Evolutionary conservation across 1,140 invertebrate species (phyloP), one percentile per base, ranked within the genome.

Genomic region (Batillaria attramentaria): DNA sequence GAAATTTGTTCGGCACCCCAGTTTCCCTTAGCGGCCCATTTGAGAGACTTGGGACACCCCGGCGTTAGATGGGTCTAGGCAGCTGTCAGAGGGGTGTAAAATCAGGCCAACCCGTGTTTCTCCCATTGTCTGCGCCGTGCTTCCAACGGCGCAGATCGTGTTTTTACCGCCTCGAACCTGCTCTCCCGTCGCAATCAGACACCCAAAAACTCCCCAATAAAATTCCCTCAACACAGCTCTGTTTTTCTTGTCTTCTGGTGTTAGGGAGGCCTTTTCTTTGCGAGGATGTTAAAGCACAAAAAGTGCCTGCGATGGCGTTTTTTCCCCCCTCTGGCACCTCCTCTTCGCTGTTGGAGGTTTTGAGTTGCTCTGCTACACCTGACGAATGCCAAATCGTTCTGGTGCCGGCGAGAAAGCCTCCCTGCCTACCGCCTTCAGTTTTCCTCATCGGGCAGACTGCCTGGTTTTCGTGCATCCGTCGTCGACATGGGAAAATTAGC

Each of bases 401-500:
- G 35, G 66, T 41, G n/a, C 37, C 66, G 10, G 35, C 35, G 37
- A 20, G 66, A 24, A 35, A 24, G 20, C 24, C 0, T 60, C 24
- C 31, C 24, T 60, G 6, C 24, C 3, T 60, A n/a, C 31, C 20
- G 24, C 20, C 31, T 28, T 60, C 20, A n/a, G 20, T 37, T 41
- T 70, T 41, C 24, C 42, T 72, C 69, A 41, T n/a, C 43, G 69
- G 18, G 69, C 41, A 20, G 42, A 13, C 37, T 42, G 42, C 70
- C 70, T 46, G 41, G 70, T 72, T 70, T 43, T 33, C 33, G n/a
- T 24, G 13, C 70, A 28, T 42, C 33, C 73, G 35, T 5, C 42
- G 73, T 75, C 73, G 73, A 75, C 73, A 75, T 75, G 73, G 73
- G 73, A 75, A 75, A 75, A 75, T 75, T 75, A 75, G 73, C 73